Evolutionary conservation across 2,888 invertebrate species (phyloP), one percentile per base, ranked within the genome.

Genomic region (Chymomyza procnemis): DNA sequence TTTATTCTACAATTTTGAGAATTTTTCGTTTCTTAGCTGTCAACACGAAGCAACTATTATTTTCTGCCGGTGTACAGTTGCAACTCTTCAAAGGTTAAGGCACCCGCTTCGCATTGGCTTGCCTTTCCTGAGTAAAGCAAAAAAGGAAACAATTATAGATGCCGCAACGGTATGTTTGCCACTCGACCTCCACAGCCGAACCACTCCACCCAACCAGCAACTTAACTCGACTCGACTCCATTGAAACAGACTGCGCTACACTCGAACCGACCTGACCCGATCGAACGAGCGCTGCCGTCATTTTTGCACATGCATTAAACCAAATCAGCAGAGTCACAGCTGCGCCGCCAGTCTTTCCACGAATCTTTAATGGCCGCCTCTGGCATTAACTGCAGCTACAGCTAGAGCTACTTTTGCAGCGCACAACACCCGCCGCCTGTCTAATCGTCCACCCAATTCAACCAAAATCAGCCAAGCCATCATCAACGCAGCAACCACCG

Each of bases 81-180:
- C 61, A 21, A 70, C 65, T 64, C 71, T 69, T 69, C 69, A 76
- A 71, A 69, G 69, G 69, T 67, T 69, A 73, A 65, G 71, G 73
- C 79, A 70, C 67, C 64, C 73, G 67, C 58, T 19, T 22, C 3
- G 8, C 26, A 26, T 26, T 5, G 6, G 26, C 26, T 26, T 26
- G 4, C 14, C 63, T 18, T 76, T 75, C 69, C 79, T 72, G 69
- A 61, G 12, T 64, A 61, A 64, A 61, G 67, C 71, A 61, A 66
- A 54, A 61, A 65, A 76, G 76, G 79, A 76, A 75, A 50, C 76
- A 76, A 76, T 76, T 76, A 76, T 76, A 78, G 69, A 66, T 72
- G 75, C 78, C 64, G 66, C 19, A 54, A 21, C 54, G 21, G 54
- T 54, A 12, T 41, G 34, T 41, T 41, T 41, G 34, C 12, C 12